Percentiles rank a stretch among this genome's conserved stretches.
These are phyloP conservation scores for Alitta virens DNA, from an alignment of 2,888 invertebrate genomes.

Conservation along the genomic window DNA sequence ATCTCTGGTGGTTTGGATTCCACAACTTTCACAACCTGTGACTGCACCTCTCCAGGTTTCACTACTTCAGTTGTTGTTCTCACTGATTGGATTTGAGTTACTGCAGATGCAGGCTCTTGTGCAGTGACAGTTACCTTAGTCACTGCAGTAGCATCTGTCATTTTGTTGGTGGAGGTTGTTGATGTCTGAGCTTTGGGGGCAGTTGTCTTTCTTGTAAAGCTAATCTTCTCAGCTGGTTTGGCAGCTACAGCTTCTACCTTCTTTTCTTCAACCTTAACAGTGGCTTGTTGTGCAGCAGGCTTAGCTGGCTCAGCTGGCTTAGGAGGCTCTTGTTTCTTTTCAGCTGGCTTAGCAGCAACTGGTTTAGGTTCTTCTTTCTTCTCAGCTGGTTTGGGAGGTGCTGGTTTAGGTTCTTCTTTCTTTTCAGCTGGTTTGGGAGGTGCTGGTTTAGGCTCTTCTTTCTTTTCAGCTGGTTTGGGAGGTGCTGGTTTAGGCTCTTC, in stretches of 20 bases:
- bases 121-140: too few species aligned
- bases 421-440: not conserved
- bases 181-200: too few species aligned
- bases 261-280: not conserved
- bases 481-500: not conserved
- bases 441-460: not conserved
- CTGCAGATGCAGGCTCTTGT: too few species aligned
- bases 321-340: not conserved
- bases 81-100: too few species aligned
- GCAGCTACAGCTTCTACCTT: not conserved
- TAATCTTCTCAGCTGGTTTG: not conserved
- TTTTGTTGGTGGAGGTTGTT: too few species aligned
- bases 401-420: not conserved
- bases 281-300: not conserved
- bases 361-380: not conserved
- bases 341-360: not conserved
- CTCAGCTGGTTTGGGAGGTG: not conserved
- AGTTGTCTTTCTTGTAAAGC: too few species aligned
- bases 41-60: not conserved
- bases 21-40: not conserved
- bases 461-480: not conserved
- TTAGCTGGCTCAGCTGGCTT: constrained; percentile 1
- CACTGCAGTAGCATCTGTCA: too few species aligned
- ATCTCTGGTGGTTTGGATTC: not conserved
- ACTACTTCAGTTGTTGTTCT: not conserved